Evolutionary conservation across 2,888 invertebrate genomes (phyloP), one percentile per base, ranked within the genome.

Genomic region (Stenchaetothrips biformis): DNA sequence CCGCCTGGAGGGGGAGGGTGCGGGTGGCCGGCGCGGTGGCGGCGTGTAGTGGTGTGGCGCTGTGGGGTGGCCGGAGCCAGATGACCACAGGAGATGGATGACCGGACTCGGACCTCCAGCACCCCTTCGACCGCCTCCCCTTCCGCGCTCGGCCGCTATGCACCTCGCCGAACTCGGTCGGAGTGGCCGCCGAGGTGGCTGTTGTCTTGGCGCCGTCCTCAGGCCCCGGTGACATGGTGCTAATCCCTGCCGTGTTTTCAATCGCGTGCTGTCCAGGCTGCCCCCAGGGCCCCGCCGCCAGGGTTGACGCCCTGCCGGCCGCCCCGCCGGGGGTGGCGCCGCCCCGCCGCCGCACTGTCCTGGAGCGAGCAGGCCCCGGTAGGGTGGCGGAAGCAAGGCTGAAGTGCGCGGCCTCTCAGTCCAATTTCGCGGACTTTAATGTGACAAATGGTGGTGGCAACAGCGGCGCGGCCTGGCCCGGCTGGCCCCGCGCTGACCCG

Each of bases 381-480:
- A n/a, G 13, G 59, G 13, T 18, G 59, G 16, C 0, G 18, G 59
- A 7, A 16, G 59, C 59, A 18, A 18, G 13, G 59, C 18, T 59
- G 18, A 18, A 13, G 59, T 16, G 18, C 18, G 59, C 13, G 18
- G 13, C 25, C 67, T 74, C 67, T 74, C 67, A 74, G 67, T 74
- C 67, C 67, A 74, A 74, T 74, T 74, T 74, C 67, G 67, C 67
- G 67, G 67, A 74, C 67, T 74, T 74, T 74, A 74, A 74, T 74
- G 67, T 74, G 67, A 74, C 67, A 74, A 74, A 74, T 74, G 67
- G 67, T 74, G 67, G 67, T 25, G 25, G 67, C 67, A 74, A 74
- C 67, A 74, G 67, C 11, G 67, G 67, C 21, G 21, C 67, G 25
- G 21, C 53, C 53, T 25, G 67, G 67, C 67, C 21, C 21, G 21